Evolutionary conservation across 2,797 vertebrate genomes (phyloP).

Genomic region (Rachycentron canadum): DNA sequence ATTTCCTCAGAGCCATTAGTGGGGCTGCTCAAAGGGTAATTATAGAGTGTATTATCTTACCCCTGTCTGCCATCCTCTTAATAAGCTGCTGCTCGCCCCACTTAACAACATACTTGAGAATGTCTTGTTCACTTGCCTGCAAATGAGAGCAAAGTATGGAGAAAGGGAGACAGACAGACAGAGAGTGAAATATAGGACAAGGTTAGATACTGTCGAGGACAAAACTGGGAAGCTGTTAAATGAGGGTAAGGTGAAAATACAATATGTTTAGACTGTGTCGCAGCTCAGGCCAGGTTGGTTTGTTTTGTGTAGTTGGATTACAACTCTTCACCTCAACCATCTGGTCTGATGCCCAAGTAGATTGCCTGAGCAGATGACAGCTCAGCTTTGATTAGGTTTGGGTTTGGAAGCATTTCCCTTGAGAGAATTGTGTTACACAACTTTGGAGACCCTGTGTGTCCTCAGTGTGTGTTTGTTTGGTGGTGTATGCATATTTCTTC

Average conservation of each 20-base stretch:
- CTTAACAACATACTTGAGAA: conserved; percentile 98
- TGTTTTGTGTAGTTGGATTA: conserved; percentile 61
- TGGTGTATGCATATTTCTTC: background rate
- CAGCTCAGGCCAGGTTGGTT: conserved; percentile 30
- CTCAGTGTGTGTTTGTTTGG: background rate
- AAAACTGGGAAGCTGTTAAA: conserved; percentile 51
- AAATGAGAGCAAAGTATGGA: conserved; percentile 66
- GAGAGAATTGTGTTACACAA: conserved; percentile 42
- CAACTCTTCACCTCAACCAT: conserved; percentile 65
- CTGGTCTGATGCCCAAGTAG: conserved; percentile 57
- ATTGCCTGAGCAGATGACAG: conserved; percentile 56
- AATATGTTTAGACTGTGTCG: conserved; percentile 42
- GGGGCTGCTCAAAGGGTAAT: conserved; percentile 78
- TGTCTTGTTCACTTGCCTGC: conserved; percentile 99
- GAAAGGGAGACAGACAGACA: conserved; percentile 28
- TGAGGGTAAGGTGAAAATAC: conserved; percentile 42
- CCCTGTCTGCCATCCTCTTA: conserved; percentile 99
- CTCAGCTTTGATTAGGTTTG: conserved; percentile 64
- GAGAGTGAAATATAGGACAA: conserved; percentile 51
- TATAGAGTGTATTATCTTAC: conserved; percentile 88
- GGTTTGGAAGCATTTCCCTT: conserved; percentile 53
- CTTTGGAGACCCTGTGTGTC: conserved; percentile 29
- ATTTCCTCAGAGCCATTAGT: conserved; percentile 79
- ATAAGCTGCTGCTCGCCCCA: conserved; percentile 99
- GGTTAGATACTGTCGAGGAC: conserved; percentile 49